Base-by-base conservation (phyloP, 2,888 invertebrate species). In the Cremastobaeus sp. region DNA sequence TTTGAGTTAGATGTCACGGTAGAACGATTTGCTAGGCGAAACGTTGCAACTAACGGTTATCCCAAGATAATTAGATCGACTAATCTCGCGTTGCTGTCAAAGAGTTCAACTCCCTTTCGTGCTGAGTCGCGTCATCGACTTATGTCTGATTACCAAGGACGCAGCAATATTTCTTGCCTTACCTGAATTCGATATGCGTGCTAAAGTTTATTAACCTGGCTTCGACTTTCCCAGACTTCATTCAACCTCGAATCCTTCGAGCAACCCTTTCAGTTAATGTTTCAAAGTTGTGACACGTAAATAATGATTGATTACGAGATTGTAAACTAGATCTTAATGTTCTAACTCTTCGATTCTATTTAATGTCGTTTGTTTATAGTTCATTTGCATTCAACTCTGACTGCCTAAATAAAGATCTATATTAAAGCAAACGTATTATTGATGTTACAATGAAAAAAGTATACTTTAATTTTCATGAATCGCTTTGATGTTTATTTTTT, bases 91-190 rank as follows among this genome's bases (percentile, higher is more conserved):
- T 55, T 34, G 62, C 74, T 77, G 77, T 77, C 79, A 77, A 77
- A 79, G 81, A 78, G 79, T 81, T 80, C 75, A 72, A 55, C 76
- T 73, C 78, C 74, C 77, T 79, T 79, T 76, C 81, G 78, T 81
- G 79, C 76, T 72, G 73, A 69, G 71, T 77, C 78, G 76, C 79
- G 81, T 81, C 81, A 80, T 79, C 78, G 80, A 80, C 78, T 81
- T 78, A 78, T 79, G 78, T 76, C 81, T 78, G 81, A 82, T 81
- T 81, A 80, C 78, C 76, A 74, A 78, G 75, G 77, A 81, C 78
- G 79, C 73, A 77, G 78, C 78, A 81, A 77, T 78, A 81, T 80
- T 79, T 76, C 70, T 70, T 50, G 37, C 74, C 54, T 57, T 52
- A 62, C 57, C 60, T 54, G 69, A 77, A 75, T 74, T 62, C 72